Percentiles rank a stretch among this genome's conserved stretches.
Conservation (phyloP, 2,888 invertebrate species). For the Gymnoscelis rufifasciata region DNA sequence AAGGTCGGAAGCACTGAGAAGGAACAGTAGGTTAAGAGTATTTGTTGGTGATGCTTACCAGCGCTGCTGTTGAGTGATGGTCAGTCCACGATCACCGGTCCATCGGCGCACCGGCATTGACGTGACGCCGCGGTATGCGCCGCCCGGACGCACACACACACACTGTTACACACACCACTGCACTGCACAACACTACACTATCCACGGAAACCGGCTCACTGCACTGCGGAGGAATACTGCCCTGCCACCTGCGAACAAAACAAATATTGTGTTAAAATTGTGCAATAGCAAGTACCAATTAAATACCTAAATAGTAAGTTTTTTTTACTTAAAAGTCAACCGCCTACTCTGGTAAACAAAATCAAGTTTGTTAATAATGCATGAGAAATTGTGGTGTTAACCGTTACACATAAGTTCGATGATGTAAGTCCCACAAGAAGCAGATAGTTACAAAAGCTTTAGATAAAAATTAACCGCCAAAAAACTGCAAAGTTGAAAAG, state of each 20-base stretch:
- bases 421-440: too few species aligned
- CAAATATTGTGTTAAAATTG: constrained; percentile 1
- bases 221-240: constrained; percentile 32
- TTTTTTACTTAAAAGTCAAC: too few species aligned
- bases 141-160: constrained; percentile 52
- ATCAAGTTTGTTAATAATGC: too few species aligned
- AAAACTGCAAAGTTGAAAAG: too few species aligned
- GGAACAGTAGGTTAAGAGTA: too few species aligned
- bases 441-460: too few species aligned
- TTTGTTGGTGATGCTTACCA: constrained; percentile 47
- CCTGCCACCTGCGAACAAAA: constrained; percentile 58
- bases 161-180: constrained; percentile 36
- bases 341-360: too few species aligned
- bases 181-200: constrained; percentile 33
- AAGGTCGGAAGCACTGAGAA: too few species aligned
- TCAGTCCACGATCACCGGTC: constrained; percentile 75
- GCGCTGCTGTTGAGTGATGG: constrained; percentile 72
- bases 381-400: too few species aligned
- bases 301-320: not conserved
- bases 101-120: constrained; percentile 76
- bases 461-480: too few species aligned
- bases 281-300: not conserved
- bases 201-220: constrained; percentile 27
- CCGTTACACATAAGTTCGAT: too few species aligned
- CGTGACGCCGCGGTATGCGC: constrained; percentile 63